phyloP scores from a whole-genome alignment of 2,888 invertebrate species.

The Acholoe squamosa region DNA sequence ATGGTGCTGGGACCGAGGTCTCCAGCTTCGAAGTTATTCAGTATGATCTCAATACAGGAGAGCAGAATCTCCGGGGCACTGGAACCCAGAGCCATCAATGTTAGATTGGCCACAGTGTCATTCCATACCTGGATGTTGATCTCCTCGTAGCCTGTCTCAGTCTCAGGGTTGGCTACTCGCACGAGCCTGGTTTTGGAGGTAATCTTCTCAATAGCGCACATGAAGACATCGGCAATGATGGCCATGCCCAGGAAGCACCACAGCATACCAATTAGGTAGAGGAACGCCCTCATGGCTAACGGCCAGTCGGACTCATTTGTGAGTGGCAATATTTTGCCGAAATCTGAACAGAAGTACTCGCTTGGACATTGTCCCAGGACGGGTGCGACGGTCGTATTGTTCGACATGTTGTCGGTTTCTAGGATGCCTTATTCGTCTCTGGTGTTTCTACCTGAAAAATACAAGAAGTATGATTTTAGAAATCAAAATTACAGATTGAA shows the following conservation, averaged over 20 bases:
- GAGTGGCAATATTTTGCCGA: slow-evolving; percentile 84
- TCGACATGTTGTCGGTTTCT: neutral
- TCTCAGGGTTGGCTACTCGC: slow-evolving; percentile 74
- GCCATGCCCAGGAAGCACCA: slow-evolving; percentile 86
- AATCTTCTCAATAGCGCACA: slow-evolving; percentile 86
- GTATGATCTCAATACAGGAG: slow-evolving; percentile 85
- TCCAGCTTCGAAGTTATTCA: slow-evolving; percentile 83
- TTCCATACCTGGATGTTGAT: slow-evolving; percentile 85
- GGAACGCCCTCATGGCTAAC: slow-evolving; percentile 79
- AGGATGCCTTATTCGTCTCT: neutral
- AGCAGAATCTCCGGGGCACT: slow-evolving; percentile 86
- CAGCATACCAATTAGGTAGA: slow-evolving; percentile 85
- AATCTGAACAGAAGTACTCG: slow-evolving; percentile 75
- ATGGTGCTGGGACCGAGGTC: slow-evolving; percentile 86
- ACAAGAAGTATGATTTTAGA: neutral
- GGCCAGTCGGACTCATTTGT: slow-evolving; percentile 85
- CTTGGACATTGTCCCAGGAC: neutral
- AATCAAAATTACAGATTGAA: neutral
- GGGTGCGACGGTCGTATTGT: slow-evolving; percentile 3
- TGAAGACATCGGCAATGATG: slow-evolving; percentile 86
- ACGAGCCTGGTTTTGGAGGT: slow-evolving; percentile 85
- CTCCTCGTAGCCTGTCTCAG: slow-evolving; percentile 78
- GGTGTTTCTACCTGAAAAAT: neutral
- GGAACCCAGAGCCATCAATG: slow-evolving; percentile 86
- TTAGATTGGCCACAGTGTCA: slow-evolving; percentile 86